A percentile compares a stretch with the other conserved stretches of the same genome.
Evolutionary conservation across 2,888 invertebrate species (phyloP).

Genomic region (Philonicus albiceps): DNA sequence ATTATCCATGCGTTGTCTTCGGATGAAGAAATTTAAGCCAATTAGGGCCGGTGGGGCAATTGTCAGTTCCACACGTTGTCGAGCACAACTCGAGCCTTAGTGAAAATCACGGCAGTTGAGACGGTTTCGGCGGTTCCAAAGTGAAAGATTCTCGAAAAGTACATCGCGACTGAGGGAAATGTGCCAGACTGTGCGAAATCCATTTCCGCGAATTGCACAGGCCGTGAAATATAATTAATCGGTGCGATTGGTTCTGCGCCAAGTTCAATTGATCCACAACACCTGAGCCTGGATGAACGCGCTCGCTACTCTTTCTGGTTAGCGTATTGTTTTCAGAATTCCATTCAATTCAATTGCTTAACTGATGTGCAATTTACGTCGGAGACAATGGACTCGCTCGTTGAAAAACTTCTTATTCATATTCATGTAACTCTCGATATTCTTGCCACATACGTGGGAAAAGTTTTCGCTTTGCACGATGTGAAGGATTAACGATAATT

Average conservation of each 20-base stretch:
- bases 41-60: slow-evolving; percentile 12
- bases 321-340: background rate
- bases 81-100: background rate
- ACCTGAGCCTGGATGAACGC: background rate
- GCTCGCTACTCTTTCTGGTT: background rate
- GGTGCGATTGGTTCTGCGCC: background rate
- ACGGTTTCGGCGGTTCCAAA: background rate
- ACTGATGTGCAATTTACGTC: background rate
- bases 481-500: background rate
- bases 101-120: background rate
- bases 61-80: slow-evolving; percentile 7
- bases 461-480: background rate
- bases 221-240: background rate
- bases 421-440: background rate
- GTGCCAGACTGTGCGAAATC: background rate
- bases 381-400: background rate
- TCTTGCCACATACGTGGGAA: background rate
- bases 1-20: slow-evolving; percentile 26
- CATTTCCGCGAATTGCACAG: slow-evolving; percentile 3
- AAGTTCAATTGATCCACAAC: background rate
- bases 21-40: slow-evolving; percentile 33
- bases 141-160: background rate
- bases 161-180: background rate
- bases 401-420: background rate
- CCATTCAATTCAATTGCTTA: background rate